Evolutionary conservation across 2,797 vertebrate species (phyloP).

Genomic region (Benthosema pterotum): DNA sequence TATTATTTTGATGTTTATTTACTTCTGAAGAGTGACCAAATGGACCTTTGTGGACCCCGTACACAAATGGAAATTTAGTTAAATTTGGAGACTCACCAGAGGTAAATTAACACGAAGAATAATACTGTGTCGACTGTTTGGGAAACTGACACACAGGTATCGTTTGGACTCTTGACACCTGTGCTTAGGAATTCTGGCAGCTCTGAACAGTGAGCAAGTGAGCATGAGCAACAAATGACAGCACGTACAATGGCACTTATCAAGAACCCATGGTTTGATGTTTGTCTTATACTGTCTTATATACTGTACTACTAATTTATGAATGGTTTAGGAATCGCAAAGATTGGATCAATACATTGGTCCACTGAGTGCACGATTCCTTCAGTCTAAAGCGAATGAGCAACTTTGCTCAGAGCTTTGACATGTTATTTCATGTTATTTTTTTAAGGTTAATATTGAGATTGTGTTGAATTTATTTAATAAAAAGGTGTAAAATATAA

Average conservation of each 20-base stretch:
- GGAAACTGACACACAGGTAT: constrained; percentile 18
- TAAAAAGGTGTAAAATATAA: constrained; percentile 46
- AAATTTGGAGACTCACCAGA: neutral
- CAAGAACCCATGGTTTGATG: constrained; percentile 18
- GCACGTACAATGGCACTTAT: constrained; percentile 20
- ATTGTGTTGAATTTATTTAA: constrained; percentile 62
- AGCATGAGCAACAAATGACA: constrained; percentile 19
- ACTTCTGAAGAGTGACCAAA: no score
- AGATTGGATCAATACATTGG: constrained; percentile 1
- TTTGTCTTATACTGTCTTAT: neutral
- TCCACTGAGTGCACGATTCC: constrained; percentile 3
- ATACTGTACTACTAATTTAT: neutral
- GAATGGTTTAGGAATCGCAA: constrained; percentile 2
- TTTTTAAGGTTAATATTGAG: constrained; percentile 54
- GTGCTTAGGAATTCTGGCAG: constrained; percentile 25
- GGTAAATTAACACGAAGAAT: no score
- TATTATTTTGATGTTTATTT: constrained; percentile 2
- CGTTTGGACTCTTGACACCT: constrained; percentile 19
- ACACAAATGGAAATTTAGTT: no score
- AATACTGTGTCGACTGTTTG: no score
- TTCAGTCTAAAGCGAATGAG: constrained; percentile 13
- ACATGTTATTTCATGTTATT: constrained; percentile 40
- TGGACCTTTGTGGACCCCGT: no score
- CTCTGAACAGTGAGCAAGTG: constrained; percentile 24
- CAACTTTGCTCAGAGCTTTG: constrained; percentile 12